phyloP scores from a whole-genome alignment of 2,888 invertebrate species.

The Drosophila algonquin region DNA sequence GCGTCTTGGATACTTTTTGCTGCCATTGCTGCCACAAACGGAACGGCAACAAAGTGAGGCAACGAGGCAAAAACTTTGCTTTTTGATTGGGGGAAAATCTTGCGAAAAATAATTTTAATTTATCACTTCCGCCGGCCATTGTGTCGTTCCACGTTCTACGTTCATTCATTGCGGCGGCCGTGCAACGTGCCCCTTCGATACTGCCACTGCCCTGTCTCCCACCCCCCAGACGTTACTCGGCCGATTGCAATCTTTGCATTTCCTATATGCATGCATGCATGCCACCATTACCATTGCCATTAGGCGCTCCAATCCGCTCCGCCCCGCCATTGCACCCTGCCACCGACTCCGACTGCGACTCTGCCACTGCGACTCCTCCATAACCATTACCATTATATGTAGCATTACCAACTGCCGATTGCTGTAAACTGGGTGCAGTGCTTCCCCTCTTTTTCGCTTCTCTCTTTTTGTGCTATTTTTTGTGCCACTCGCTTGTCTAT shows the following conservation, averaged over 20 bases:
- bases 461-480: conserved; percentile 64
- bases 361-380: conserved; percentile 25
- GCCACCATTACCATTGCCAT: conserved; percentile 50
- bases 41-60: conserved; percentile 1
- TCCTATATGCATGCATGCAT: conserved; percentile 78
- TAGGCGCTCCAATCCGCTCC: conserved; percentile 24
- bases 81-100: conserved; percentile 68
- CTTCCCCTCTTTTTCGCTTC: conserved; percentile 9
- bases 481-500: conserved; percentile 46
- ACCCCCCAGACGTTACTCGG: conserved; percentile 20
- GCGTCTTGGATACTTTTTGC: conserved; percentile 43
- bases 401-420: conserved; percentile 47
- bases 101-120: conserved; percentile 80
- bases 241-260: conserved; percentile 75
- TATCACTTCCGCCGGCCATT: conserved; percentile 79
- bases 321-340: conserved; percentile 28
- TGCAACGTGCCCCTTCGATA: not conserved
- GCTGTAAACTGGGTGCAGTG: conserved; percentile 67
- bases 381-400: conserved; percentile 41
- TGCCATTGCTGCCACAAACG: conserved; percentile 22
- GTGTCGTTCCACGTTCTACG: conserved; percentile 61
- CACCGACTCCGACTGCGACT: conserved; percentile 25
- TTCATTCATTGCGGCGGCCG: conserved; percentile 42
- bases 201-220: not conserved
- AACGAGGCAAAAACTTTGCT: conserved; percentile 24